Conservation (phyloP, 2,113 vertebrate genomes). For the Eurystomus gularis region DNA sequence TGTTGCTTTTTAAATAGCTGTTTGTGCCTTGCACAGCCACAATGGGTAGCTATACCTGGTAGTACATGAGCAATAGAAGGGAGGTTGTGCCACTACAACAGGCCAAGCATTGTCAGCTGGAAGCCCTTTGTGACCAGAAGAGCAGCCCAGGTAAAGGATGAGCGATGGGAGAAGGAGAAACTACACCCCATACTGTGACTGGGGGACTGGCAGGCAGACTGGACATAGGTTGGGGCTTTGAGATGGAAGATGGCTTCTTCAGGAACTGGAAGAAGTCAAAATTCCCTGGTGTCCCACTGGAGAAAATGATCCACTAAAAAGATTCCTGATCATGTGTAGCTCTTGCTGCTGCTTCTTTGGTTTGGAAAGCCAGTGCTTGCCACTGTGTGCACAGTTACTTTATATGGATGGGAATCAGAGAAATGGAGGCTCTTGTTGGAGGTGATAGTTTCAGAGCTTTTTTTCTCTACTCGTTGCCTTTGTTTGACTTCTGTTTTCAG, state of each 20-base stretch:
- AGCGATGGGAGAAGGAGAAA: not conserved
- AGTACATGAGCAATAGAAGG: not conserved
- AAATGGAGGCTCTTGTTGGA: not conserved
- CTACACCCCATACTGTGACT: not conserved
- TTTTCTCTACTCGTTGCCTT: not conserved
- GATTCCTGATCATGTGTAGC: fast-evolving
- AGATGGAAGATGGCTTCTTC: not conserved
- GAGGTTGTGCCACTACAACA: not conserved
- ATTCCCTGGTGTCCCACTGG: not conserved
- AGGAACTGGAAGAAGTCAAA: not conserved
- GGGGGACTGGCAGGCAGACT: not conserved
- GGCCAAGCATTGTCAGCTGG: not conserved
- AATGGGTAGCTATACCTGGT: not conserved
- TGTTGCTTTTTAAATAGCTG: not conserved
- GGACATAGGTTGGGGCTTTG: fast-evolving
- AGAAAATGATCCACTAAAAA: not conserved
- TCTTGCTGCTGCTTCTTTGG: not conserved
- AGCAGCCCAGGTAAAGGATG: not conserved
- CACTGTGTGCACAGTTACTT: fast-evolving
- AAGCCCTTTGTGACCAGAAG: not conserved
- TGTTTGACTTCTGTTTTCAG: not conserved
- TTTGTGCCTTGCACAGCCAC: not conserved
- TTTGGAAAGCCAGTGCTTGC: not conserved
- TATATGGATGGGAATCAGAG: not conserved
- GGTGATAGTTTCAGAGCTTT: not conserved